Percentiles rank a stretch among this genome's conserved stretches.
Evolutionary conservation across 64 coral and sea anemone genomes (phyloP).

Genomic region (Stichodactyla helianthus): DNA sequence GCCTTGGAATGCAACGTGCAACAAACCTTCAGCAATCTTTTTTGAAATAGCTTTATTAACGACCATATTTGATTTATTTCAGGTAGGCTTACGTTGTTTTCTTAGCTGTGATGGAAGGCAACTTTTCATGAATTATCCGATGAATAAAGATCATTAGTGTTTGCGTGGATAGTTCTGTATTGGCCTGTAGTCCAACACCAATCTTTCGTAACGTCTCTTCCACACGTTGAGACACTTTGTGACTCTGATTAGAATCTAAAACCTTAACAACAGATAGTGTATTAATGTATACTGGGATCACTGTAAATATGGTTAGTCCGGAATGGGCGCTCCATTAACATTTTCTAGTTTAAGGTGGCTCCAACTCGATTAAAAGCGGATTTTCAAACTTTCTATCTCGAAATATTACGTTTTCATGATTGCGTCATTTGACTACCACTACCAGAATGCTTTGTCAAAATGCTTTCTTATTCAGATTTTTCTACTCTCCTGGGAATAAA

Average conservation of each 20-base stretch:
- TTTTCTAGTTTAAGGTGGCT: too few species aligned
- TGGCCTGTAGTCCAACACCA: constrained; percentile 71
- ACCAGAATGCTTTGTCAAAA: too few species aligned
- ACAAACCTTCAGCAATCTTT: too few species aligned
- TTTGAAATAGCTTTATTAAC: too few species aligned
- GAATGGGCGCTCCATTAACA: too few species aligned
- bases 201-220: constrained; percentile 72
- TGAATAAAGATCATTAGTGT: constrained; percentile 79
- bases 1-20: too few species aligned
- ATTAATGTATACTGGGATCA: background rate
- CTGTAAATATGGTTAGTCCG: too few species aligned
- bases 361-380: background rate
- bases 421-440: too few species aligned
- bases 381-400: too few species aligned
- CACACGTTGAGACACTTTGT: constrained; percentile 74
- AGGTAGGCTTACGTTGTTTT: constrained; percentile 29
- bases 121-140: constrained; percentile 62
- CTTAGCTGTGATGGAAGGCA: constrained; percentile 48
- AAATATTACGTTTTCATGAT: too few species aligned
- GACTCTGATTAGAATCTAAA: constrained; percentile 74
- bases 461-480: too few species aligned
- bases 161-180: constrained; percentile 48
- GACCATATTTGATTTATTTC: background rate
- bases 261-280: constrained; percentile 31
- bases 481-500: too few species aligned